Evolutionary conservation across 2,113 vertebrate species (phyloP).

Genomic region (Pseudopodoces humilis): DNA sequence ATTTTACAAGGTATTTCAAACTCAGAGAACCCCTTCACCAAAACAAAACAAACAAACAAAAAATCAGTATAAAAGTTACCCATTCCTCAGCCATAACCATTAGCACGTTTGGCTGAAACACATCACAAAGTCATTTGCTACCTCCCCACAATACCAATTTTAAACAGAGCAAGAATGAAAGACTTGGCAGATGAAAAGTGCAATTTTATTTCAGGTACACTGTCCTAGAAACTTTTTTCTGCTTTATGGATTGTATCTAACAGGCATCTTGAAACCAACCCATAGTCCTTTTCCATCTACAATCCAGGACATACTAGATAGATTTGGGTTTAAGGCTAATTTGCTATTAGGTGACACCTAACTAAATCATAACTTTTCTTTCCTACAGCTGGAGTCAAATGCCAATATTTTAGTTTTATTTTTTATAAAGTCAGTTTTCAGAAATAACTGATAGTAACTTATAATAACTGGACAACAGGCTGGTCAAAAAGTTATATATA

Average conservation of each 20-base stretch:
- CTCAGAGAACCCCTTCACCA: rapidly evolving
- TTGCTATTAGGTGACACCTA: neutral
- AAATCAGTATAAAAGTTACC: neutral
- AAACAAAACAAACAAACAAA: neutral
- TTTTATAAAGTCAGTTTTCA: neutral
- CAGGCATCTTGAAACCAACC: neutral
- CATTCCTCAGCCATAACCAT: neutral
- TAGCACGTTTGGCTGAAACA: neutral
- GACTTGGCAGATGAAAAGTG: neutral
- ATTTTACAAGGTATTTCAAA: neutral
- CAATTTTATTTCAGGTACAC: neutral
- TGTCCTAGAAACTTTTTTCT: neutral
- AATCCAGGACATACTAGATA: neutral
- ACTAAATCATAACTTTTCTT: neutral
- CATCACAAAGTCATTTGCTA: neutral
- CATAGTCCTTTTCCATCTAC: neutral
- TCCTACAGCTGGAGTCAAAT: neutral
- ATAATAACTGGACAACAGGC: neutral
- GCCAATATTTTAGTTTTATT: neutral
- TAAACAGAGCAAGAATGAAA: neutral
- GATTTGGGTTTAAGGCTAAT: neutral
- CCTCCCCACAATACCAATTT: neutral
- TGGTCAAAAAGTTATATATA: neutral
- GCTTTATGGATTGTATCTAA: neutral
- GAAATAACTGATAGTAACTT: neutral